Evolutionary conservation across 2,888 invertebrate species (phyloP).

Genomic region (Hofmannophila pseudospretella): DNA sequence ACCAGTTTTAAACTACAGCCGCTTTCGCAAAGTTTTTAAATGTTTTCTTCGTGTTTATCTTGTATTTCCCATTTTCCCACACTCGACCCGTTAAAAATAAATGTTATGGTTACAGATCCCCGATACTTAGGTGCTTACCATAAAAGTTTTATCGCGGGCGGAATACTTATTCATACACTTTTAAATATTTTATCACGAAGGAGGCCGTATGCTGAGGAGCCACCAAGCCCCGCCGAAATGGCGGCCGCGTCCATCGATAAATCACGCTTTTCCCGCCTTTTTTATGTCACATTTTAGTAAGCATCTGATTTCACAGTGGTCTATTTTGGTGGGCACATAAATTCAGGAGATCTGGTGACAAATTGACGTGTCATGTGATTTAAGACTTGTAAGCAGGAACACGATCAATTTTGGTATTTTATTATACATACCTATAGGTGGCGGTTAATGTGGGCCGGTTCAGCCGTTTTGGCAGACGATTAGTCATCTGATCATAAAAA

Average conservation of each 20-base stretch:
- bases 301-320: constrained; percentile 40
- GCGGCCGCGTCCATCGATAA: constrained; percentile 33
- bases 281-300: constrained; percentile 35
- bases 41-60: no score
- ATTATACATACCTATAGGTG: no score
- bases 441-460: no score
- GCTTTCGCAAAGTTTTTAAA: no score
- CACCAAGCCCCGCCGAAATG: constrained; percentile 27
- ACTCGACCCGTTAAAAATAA: no score
- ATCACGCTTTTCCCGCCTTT: constrained; percentile 39
- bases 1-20: no score
- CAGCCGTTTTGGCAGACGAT: background rate
- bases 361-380: constrained; percentile 9
- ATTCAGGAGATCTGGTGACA: constrained; percentile 9
- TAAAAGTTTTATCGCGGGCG: constrained; percentile 4
- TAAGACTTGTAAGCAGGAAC: constrained; percentile 2
- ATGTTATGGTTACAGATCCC: background rate
- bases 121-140: no score
- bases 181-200: constrained; percentile 40
- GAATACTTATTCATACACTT: constrained; percentile 21
- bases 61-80: no score
- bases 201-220: constrained; percentile 12
- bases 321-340: constrained; percentile 32
- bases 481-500: constrained; percentile 1
- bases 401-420: background rate